These are phyloP conservation scores for Papilio dardanus DNA, from an alignment of 1,140 invertebrate genomes.

Conservation along the genomic window DNA sequence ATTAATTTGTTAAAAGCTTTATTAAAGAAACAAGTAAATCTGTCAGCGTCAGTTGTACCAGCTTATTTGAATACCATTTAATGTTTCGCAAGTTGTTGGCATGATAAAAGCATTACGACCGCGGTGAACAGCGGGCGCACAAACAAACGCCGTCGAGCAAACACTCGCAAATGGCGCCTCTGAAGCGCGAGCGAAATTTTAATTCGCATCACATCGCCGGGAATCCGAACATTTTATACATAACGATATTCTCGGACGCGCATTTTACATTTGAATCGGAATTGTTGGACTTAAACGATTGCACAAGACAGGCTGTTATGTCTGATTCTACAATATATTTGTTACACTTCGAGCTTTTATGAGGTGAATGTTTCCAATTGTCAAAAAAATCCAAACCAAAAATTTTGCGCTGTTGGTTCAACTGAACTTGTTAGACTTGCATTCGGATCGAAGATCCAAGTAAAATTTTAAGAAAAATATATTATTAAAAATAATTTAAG, in stretches of 20 bases:
- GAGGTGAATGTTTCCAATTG: no score
- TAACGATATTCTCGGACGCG: slow-evolving; percentile 31
- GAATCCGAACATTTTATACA: slow-evolving; percentile 33
- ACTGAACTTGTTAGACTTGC: no score
- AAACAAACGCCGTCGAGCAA: slow-evolving; percentile 41
- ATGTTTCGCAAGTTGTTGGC: slow-evolving; percentile 32
- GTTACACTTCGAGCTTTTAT: no score
- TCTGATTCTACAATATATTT: no score
- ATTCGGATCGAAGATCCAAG: no score
- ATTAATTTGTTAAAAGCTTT: slow-evolving; percentile 16
- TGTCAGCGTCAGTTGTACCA: slow-evolving; percentile 10
- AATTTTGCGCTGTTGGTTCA: no score
- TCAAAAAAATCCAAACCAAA: no score
- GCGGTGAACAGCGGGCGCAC: slow-evolving; percentile 38
- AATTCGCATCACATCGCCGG: slow-evolving; percentile 42
- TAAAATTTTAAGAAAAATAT: neutral
- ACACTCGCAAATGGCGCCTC: slow-evolving; percentile 42
- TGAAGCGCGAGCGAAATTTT: slow-evolving; percentile 44
- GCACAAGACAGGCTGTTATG: neutral
- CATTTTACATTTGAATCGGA: slow-evolving; percentile 29
- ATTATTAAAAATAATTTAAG: neutral
- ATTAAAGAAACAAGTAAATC: slow-evolving; percentile 23
- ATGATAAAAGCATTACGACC: slow-evolving; percentile 40
- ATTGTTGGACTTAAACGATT: neutral
- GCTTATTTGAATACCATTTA: slow-evolving; percentile 39